Conservation (phyloP, 2,888 invertebrate species). For the Apodemia mormo region DNA sequence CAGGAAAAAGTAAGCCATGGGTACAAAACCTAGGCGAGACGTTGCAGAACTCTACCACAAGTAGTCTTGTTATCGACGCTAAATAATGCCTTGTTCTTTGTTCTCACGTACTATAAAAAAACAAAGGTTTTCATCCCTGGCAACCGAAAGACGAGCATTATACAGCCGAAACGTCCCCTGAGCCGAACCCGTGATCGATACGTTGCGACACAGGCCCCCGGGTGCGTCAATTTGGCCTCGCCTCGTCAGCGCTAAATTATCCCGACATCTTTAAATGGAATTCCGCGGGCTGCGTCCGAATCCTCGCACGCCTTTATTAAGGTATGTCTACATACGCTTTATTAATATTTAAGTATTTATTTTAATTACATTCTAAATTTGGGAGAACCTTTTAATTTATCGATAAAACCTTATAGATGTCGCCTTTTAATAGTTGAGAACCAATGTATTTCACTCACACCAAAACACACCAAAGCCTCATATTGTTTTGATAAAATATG, state of each 20-base stretch:
- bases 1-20: no score
- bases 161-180: constrained; percentile 7
- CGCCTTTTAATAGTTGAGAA: no score
- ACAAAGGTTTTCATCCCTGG: constrained; percentile 1
- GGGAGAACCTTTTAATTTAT: no score
- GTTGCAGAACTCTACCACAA: no score
- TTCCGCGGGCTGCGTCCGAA: constrained; percentile 70
- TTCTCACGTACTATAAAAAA: background rate
- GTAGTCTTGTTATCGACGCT: no score
- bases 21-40: no score
- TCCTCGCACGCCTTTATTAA: constrained; percentile 51
- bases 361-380: background rate
- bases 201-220: constrained; percentile 62
- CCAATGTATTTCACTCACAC: no score
- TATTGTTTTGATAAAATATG: no score
- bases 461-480: no score
- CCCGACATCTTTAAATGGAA: constrained; percentile 80
- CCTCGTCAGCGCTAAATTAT: constrained; percentile 80
- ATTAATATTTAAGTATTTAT: constrained; percentile 3
- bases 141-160: constrained; percentile 15
- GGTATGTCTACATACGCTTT: constrained; percentile 21
- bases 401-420: no score
- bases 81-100: background rate
- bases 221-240: constrained; percentile 76
- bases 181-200: constrained; percentile 64